Conservation (phyloP, 2,888 invertebrate species). For the Cotesia congregata region DNA sequence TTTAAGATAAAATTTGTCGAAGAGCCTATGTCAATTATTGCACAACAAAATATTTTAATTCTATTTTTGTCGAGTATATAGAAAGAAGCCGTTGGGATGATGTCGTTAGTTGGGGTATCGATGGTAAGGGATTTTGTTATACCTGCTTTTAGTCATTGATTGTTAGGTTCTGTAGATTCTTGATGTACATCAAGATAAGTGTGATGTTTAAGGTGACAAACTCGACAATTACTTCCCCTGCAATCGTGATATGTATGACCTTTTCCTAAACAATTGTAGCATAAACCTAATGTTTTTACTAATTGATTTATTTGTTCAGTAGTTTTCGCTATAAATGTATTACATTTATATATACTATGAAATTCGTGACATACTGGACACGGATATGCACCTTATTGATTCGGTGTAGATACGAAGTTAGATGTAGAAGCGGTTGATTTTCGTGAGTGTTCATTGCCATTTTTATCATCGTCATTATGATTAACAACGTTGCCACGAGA, state of each 20-base stretch:
- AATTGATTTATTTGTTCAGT: not conserved
- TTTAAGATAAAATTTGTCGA: slow-evolving; percentile 10
- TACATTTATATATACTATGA: slow-evolving; percentile 21
- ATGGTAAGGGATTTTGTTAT: not conserved
- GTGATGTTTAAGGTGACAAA: slow-evolving; percentile 21
- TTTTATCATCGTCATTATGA: no score
- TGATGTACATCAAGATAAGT: not conserved
- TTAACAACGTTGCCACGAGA: no score
- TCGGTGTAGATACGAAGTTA: not conserved
- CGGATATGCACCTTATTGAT: not conserved
- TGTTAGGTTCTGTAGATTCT: not conserved
- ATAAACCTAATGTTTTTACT: not conserved
- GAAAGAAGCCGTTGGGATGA: slow-evolving; percentile 15
- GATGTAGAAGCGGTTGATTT: not conserved
- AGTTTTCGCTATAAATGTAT: not conserved
- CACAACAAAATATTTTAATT: not conserved
- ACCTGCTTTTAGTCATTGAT: not conserved
- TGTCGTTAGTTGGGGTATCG: not conserved
- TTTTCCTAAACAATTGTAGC: slow-evolving; percentile 19
- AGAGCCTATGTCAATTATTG: slow-evolving; percentile 4
- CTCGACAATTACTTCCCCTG: not conserved
- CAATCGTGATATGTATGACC: slow-evolving; percentile 18
- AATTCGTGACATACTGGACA: slow-evolving; percentile 17
- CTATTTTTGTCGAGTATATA: slow-evolving; percentile 6
- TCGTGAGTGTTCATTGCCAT: not conserved